Percentiles rank a stretch among this genome's conserved stretches.
phyloP scores from a whole-genome alignment of 35 echinoderm and acorn worm species.

The Anneissia japonica region DNA sequence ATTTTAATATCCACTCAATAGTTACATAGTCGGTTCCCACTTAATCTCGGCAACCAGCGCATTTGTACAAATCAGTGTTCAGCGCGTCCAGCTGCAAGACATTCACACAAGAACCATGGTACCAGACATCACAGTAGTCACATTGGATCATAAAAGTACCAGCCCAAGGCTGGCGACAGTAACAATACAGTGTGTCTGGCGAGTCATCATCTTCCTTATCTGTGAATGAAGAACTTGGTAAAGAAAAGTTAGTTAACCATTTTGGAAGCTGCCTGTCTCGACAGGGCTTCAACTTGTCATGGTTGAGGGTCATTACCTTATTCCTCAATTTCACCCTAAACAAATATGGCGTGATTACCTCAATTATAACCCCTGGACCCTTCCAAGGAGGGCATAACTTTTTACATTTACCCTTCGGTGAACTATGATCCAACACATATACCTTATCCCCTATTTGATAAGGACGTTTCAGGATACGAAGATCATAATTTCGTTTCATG shows the following conservation, averaged over 20 bases:
- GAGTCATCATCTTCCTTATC: not conserved
- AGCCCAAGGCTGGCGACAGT: not conserved
- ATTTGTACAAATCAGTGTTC: too few species aligned
- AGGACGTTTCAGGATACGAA: not conserved
- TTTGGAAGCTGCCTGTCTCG: not conserved
- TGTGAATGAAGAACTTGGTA: not conserved
- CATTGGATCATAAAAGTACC: too few species aligned
- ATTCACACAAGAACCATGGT: too few species aligned
- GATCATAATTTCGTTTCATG: constrained; percentile 49
- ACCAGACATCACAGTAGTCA: too few species aligned
- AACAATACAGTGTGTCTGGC: not conserved
- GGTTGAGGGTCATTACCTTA: constrained; percentile 22
- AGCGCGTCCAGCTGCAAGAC: too few species aligned
- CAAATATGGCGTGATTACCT: constrained; percentile 21
- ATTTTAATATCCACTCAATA: too few species aligned
- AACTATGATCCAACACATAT: constrained; percentile 26
- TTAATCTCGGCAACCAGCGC: too few species aligned
- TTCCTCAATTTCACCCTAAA: constrained; percentile 21
- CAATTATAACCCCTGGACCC: constrained; percentile 39
- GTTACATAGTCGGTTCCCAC: too few species aligned
- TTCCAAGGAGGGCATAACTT: constrained; percentile 44
- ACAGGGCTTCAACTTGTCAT: constrained; percentile 45
- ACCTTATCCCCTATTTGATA: constrained; percentile 35
- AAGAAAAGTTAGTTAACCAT: not conserved
- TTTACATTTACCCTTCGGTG: constrained; percentile 28